These are phyloP conservation scores for Tiliacea citrago DNA, from an alignment of 2,888 invertebrate genomes.

Conservation along the genomic window DNA sequence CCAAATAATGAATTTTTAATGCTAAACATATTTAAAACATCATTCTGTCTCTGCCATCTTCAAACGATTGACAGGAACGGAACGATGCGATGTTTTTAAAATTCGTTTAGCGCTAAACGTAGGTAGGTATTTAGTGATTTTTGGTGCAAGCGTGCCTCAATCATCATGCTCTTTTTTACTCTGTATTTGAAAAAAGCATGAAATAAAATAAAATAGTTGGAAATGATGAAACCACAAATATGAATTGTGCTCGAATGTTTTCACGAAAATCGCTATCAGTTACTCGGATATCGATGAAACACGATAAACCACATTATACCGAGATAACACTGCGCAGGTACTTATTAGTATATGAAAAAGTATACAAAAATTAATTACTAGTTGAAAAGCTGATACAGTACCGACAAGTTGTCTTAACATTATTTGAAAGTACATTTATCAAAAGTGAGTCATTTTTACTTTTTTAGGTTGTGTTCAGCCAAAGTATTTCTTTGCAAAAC, in stretches of 20 bases:
- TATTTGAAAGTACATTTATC: constrained; percentile 16
- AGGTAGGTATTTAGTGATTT: not conserved
- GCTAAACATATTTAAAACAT: not conserved
- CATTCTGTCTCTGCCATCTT: not conserved
- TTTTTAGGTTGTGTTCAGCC: not conserved
- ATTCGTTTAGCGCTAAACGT: not conserved
- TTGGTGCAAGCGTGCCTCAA: too few species aligned
- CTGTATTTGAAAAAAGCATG: too few species aligned
- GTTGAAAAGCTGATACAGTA: constrained; percentile 26
- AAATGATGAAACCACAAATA: constrained; percentile 15
- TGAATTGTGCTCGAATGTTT: not conserved
- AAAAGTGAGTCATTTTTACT: constrained; percentile 42
- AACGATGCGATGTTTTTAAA: not conserved
- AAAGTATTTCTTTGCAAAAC: not conserved
- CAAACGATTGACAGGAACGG: not conserved
- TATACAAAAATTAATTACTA: constrained; percentile 5
- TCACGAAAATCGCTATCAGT: constrained; percentile 16
- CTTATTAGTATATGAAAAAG: constrained; percentile 27
- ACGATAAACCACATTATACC: constrained; percentile 40
- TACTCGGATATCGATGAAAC: constrained; percentile 12
- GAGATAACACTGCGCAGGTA: constrained; percentile 29
- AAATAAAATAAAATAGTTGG: too few species aligned
- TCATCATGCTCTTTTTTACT: not conserved
- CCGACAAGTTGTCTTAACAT: constrained; percentile 6
- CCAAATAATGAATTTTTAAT: not conserved